A percentile compares a stretch with the other conserved stretches of the same genome.
These are phyloP conservation scores for Slavum lentiscoides DNA, from an alignment of 2,888 invertebrate genomes.

Conservation along the genomic window DNA sequence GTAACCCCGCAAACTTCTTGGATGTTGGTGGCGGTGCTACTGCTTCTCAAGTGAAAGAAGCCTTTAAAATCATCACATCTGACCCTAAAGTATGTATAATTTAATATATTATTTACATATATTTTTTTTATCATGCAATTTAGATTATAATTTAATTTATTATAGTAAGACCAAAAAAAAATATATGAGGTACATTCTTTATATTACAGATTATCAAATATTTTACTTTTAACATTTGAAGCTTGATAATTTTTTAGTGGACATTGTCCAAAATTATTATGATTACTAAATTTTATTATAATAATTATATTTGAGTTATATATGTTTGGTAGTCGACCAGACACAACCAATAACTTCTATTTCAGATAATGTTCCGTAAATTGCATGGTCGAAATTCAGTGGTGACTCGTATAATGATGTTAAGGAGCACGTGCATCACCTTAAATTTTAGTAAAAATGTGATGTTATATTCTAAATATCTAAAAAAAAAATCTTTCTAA, in stretches of 20 bases:
- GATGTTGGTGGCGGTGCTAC: slow-evolving; percentile 97
- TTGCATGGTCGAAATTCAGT: no score
- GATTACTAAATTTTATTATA: background rate
- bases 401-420: no score
- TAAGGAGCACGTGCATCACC: no score
- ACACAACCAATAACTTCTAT: no score
- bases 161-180: background rate
- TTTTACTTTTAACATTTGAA: no score
- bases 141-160: background rate
- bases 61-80: slow-evolving; percentile 93
- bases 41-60: slow-evolving; percentile 87
- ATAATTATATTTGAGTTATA: background rate
- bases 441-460: no score
- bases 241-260: no score
- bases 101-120: background rate
- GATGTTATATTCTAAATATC: no score
- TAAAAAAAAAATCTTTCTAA: no score
- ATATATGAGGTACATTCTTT: background rate
- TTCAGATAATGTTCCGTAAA: no score
- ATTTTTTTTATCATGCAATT: background rate
- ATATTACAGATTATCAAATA: background rate
- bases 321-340: no score
- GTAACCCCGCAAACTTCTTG: slow-evolving; percentile 93
- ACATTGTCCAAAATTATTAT: background rate
- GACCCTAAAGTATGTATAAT: slow-evolving; percentile 71